phyloP scores from a whole-genome alignment of 2,797 vertebrate species.

The Dicrostonyx torquatus region DNA sequence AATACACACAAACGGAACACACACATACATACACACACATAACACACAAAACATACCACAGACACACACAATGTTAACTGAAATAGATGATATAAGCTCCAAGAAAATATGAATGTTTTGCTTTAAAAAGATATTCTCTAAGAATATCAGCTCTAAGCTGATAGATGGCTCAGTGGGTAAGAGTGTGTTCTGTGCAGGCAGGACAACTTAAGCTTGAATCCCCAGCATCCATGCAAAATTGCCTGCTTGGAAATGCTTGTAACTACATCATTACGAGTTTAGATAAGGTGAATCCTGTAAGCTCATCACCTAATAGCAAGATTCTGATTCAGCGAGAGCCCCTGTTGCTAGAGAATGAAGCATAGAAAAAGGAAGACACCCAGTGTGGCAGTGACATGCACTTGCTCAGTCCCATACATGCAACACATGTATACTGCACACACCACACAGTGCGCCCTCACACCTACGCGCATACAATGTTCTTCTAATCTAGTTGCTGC shows the following conservation, averaged over 20 bases:
- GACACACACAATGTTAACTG: not conserved
- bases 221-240: not conserved
- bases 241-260: not conserved
- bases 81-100: not conserved
- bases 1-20: not conserved
- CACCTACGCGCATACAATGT: not conserved
- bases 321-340: not conserved
- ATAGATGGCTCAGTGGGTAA: not conserved
- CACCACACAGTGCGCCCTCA: not conserved
- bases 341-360: not conserved
- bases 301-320: not conserved
- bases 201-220: not conserved
- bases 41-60: not conserved
- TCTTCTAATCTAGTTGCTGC: not conserved
- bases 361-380: not conserved
- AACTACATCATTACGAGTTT: not conserved
- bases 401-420: not conserved
- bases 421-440: not conserved
- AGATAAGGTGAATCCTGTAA: not conserved
- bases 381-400: not conserved
- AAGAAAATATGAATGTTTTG: not conserved
- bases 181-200: not conserved
- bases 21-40: not conserved
- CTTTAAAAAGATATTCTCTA: not conserved
- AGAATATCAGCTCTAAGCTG: no score